Evolutionary conservation across 2,888 invertebrate genomes (phyloP), one percentile per base, ranked within the genome.

Genomic region (Drosophila rellima): DNA sequence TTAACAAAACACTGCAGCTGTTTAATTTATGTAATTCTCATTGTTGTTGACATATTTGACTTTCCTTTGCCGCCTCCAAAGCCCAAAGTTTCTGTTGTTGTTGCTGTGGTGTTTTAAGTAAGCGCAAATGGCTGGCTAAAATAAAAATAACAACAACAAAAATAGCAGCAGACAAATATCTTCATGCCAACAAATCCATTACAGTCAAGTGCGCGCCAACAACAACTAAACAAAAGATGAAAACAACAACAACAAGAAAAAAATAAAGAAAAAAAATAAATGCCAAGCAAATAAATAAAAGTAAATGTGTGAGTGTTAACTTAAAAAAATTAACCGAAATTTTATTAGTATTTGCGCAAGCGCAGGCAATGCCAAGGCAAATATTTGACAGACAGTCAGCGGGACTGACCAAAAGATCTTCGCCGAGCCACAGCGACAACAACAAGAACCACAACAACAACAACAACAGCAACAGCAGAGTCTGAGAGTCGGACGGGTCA

Each of bases 281-380:
- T 72, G 23, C 57, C 59, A 80, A 70, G 59, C 82, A 90, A 90
- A 89, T 87, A 90, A 87, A 88, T 89, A 90, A 87, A 88, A 80
- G 68, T 65, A 87, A 77, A 64, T 70, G 66, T 77, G 63, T 81
- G 83, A 70, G 87, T 86, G 89, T 90, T 88, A 80, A 88, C 74
- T 85, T 88, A 74, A 80, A 81, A 89, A 90, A 90, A 91, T 90
- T 90, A 90, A 90, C 91, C 90, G 83, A 91, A 92, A 91, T 91
- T 91, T 91, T 91, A 91, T 91, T 90, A 89, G 88, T 92, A 89
- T 92, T 92, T 89, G 88, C 90, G 85, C 89, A 86, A 86, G 88
- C 90, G 85, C 85, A 90, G 90, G 76, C 85, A 82, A 88, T 90
- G 90, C 82, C 79, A 87, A 77, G 67, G 73, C 75, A 87, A 90